phyloP scores from a whole-genome alignment of 2,888 invertebrate genomes.

The Eristalis tenax region DNA sequence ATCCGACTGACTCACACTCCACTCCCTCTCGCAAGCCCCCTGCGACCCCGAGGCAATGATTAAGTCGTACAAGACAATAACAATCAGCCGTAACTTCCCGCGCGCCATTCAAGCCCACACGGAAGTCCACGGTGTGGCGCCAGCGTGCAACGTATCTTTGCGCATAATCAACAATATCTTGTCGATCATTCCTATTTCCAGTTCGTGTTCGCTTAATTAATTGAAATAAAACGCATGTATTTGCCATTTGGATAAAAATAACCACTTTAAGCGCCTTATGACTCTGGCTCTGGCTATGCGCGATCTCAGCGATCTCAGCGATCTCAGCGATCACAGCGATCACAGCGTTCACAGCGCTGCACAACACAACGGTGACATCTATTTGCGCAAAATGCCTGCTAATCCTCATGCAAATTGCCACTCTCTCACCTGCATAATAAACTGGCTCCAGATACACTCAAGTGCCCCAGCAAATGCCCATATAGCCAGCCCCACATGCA shows the following conservation, averaged over 20 bases:
- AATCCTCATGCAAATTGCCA: conserved; percentile 60
- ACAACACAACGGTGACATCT: conserved; percentile 42
- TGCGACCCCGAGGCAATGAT: neutral
- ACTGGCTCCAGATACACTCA: conserved; percentile 28
- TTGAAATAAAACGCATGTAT: conserved; percentile 62
- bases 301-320: neutral
- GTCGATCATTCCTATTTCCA: conserved; percentile 43
- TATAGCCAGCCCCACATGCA: conserved; percentile 9
- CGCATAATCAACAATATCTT: conserved; percentile 30
- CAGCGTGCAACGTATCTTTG: conserved; percentile 30
- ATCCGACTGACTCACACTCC: neutral
- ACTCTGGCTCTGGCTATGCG: conserved; percentile 27
- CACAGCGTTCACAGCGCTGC: conserved; percentile 1
- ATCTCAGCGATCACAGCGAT: neutral
- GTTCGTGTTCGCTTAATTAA: conserved; percentile 56
- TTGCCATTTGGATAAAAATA: conserved; percentile 55
- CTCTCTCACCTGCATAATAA: conserved; percentile 62
- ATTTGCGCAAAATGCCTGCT: conserved; percentile 49
- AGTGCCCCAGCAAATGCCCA: conserved; percentile 27
- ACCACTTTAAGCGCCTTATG: conserved; percentile 58
- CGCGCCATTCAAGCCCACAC: conserved; percentile 28
- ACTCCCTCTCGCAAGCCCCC: neutral
- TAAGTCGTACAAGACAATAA: neutral
- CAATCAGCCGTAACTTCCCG: neutral
- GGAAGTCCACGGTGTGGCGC: conserved; percentile 55